These are phyloP conservation scores for Platynereis dumerilii DNA, from an alignment of 2,888 invertebrate genomes.

Conservation along the genomic window DNA sequence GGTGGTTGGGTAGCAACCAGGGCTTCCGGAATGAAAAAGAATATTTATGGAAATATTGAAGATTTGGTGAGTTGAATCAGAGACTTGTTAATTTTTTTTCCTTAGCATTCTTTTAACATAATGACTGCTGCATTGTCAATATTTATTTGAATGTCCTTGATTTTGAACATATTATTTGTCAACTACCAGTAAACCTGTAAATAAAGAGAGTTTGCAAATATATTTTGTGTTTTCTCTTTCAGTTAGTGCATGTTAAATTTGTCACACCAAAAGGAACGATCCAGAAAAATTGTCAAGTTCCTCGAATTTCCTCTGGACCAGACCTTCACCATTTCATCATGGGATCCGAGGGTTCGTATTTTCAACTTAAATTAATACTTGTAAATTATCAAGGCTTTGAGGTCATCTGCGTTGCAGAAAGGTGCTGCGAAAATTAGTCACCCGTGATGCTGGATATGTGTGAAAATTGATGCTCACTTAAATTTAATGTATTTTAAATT, in stretches of 20 bases:
- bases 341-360: conserved; percentile 83
- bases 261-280: conserved; percentile 84
- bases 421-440: no score
- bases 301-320: conserved; percentile 91
- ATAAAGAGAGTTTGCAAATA: neutral
- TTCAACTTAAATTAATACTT: neutral
- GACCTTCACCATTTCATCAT: conserved; percentile 90
- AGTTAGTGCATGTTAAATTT: conserved; percentile 85
- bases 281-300: conserved; percentile 79
- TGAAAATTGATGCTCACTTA: no score
- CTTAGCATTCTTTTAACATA: no score
- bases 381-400: no score
- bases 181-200: neutral
- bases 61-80: conserved; percentile 66
- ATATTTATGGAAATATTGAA: conserved; percentile 96
- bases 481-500: no score
- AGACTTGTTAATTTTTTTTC: neutral
- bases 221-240: no score
- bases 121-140: no score
- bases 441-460: no score
- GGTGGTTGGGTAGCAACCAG: conserved; percentile 98
- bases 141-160: neutral
- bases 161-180: neutral
- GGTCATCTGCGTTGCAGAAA: no score
- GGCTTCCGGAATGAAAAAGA: conserved; percentile 99